These are phyloP conservation scores for Phocoena sinus DNA, from an alignment of 2,113 vertebrate species.

Conservation along the genomic window DNA sequence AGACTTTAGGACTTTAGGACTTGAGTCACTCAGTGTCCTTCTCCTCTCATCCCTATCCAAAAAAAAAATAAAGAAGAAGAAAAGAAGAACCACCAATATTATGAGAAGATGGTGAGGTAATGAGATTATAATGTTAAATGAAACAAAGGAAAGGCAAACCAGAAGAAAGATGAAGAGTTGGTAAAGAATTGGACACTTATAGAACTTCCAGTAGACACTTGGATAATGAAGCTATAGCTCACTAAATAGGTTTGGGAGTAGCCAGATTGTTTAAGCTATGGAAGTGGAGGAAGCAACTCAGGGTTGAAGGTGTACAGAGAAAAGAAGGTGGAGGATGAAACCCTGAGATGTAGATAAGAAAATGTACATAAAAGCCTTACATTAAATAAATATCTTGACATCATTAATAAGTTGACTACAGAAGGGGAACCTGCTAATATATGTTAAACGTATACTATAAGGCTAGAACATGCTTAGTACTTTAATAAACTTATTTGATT, in stretches of 20 bases:
- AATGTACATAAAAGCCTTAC: neutral
- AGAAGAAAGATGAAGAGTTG: neutral
- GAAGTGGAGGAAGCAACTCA: neutral
- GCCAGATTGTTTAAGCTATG: neutral
- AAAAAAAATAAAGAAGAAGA: neutral
- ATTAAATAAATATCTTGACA: neutral
- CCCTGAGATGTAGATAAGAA: neutral
- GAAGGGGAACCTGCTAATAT: neutral
- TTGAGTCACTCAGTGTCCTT: neutral
- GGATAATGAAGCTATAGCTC: neutral
- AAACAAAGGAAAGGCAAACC: neutral
- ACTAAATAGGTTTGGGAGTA: neutral
- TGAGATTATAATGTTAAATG: neutral
- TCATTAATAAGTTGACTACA: neutral
- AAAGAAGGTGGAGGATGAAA: neutral
- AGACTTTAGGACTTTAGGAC: neutral
- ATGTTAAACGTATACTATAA: neutral
- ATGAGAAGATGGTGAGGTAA: neutral
- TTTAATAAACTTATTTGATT: neutral
- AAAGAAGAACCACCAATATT: neutral
- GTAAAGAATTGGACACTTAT: neutral
- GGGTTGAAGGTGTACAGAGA: neutral
- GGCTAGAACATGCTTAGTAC: neutral
- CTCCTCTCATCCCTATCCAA: neutral
- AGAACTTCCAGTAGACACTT: neutral